Evolutionary conservation across 2,888 invertebrate genomes (phyloP), one percentile per base, ranked within the genome.

Genomic region (Netelia melanura): DNA sequence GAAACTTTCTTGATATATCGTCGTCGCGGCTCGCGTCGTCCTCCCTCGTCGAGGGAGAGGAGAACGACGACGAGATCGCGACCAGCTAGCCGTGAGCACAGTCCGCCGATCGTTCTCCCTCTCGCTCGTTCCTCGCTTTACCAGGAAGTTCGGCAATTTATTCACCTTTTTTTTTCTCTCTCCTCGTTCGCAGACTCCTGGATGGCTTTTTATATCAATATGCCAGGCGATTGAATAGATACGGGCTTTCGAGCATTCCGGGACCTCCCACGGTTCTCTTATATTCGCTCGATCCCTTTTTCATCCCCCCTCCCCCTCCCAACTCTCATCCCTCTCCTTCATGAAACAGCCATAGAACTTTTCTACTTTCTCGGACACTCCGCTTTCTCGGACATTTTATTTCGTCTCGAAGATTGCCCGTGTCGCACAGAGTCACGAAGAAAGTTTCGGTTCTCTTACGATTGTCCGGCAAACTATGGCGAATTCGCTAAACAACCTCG

Each of bases 141-240:
- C 75, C 88, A 87, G 87, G 86, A 92, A 91, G 86, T 92, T 91
- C 84, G 88, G 74, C 88, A 89, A 92, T 92, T 91, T 91, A 91
- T 92, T 90, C 90, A 88, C 86, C 89, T 91, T 90, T 89, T 90
- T 89, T 87, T 65, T 86, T 78, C 81, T 82, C 81, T 81, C 81
- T 87, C 68, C 80, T 83, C 81, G 79, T 87, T 82, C 84, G 78
- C 84, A 56, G 81, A 82, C 83, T 79, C 81, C 81, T 84, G 87
- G 89, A 88, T 89, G 85, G 88, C 89, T 90, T 89, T 89, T 91
- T 90, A 88, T 89, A 89, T 90, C 90, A 89, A 90, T 90, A 90
- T 90, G 89, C 87, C 88, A 87, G 80, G 81, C 86, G 87, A 84
- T 87, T 86, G 84, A 86, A 87, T 87, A 86, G 87, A 88, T 86